phyloP scores from a whole-genome alignment of 2,888 invertebrate genomes.

The Parnassius orleans region DNA sequence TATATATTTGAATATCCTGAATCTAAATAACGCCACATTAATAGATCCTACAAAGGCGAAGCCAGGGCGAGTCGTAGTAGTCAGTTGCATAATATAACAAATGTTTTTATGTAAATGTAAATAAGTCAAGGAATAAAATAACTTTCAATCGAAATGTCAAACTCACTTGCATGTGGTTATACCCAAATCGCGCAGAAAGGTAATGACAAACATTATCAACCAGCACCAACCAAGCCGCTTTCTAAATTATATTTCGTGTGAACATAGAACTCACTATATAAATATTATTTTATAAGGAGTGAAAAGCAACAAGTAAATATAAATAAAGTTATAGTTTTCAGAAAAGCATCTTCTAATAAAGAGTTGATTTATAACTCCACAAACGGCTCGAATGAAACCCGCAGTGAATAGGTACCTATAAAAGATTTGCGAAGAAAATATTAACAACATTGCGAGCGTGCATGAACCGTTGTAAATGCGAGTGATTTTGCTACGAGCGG shows the following conservation, averaged over 20 bases:
- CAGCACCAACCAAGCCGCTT: neutral
- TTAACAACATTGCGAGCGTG: constrained; percentile 24
- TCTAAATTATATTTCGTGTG: neutral
- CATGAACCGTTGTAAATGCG: neutral
- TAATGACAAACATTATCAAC: too few relatives aligned
- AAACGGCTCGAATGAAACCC: constrained; percentile 22
- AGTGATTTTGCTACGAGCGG: constrained; percentile 15
- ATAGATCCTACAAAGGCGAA: too few relatives aligned
- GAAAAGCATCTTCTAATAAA: constrained; percentile 22
- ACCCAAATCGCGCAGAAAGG: too few relatives aligned
- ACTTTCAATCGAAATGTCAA: too few relatives aligned
- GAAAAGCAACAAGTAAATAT: constrained; percentile 19
- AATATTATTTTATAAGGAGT: neutral
- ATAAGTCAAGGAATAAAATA: too few relatives aligned
- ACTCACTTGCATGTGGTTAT: too few relatives aligned
- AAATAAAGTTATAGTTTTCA: constrained; percentile 14
- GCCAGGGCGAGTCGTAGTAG: too few relatives aligned
- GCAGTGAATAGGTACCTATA: constrained; percentile 17
- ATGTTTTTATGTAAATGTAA: too few relatives aligned
- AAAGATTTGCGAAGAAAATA: constrained; percentile 25
- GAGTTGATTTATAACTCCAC: constrained; percentile 23
- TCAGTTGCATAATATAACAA: too few relatives aligned
- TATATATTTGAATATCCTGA: too few relatives aligned
- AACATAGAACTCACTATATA: neutral
- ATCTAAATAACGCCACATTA: too few relatives aligned